Base-by-base conservation (phyloP, 1,140 invertebrate species). In the Drosophila pruinosa region DNA sequence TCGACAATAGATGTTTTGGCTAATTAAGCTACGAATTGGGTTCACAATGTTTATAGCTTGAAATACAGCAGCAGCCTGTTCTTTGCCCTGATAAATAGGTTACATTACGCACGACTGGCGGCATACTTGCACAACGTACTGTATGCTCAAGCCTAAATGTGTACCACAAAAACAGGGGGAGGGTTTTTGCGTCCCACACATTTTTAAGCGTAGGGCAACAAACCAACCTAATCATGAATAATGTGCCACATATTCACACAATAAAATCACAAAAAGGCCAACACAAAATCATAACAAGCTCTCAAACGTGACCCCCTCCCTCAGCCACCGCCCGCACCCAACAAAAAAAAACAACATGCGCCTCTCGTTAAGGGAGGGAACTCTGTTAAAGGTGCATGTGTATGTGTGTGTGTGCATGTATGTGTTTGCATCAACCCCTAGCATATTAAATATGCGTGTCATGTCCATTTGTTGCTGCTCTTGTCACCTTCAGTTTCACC, bases 221-320 rank as follows among this genome's bases (percentile, higher is more conserved):
- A 72, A 71, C 57, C 74, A 71, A 75, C 59, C 78, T 82, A 83
- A 82, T 82, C 79, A 82, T 82, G 79, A 82, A 82, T 82, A 82
- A 83, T 83, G 78, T 82, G 79, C 64, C 74, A 83, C 78, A 82
- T 82, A 82, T 82, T 82, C 78, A 82, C 78, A 82, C 75, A 81
- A 81, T 74, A 78, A 81, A 81, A 81, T 78, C 78, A 82, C 48
- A 56, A 78, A 52, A 80, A 73, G 76, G 74, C 54, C 74, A 74
- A 81, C 78, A 78, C 69, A 62, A 82, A 82, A 83, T 82, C 79
- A 83, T 78, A 83, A 83, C 78, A 78, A 78, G 75, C 71, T 50
- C 56, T 5, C 24, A 45, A 63, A 58, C 58, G 54, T 36, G 50
- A 59, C 53, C 50, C 72, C 52, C 19, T 56, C 53, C 50, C 72